Percentiles rank a stretch among this genome's conserved stretches.
These are phyloP conservation scores for Oxytorus armatus DNA, from an alignment of 2,888 invertebrate species.

Conservation along the genomic window DNA sequence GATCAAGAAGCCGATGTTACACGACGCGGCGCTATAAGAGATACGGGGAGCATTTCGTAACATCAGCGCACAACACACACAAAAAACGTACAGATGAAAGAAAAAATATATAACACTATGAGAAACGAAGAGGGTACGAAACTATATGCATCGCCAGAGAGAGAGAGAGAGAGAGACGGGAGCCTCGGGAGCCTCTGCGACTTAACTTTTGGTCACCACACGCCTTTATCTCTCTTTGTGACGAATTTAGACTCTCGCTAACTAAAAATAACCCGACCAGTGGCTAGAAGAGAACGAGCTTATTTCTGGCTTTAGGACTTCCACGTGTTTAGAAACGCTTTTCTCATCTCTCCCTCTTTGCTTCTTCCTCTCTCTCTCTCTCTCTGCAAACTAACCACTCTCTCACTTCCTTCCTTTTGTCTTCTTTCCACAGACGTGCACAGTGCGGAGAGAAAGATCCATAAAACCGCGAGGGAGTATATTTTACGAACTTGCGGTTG, in stretches of 20 bases:
- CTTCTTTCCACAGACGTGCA: not conserved
- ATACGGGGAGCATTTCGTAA: constrained; percentile 51
- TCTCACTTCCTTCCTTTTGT: not conserved
- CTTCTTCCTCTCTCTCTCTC: constrained; percentile 11
- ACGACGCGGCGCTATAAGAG: constrained; percentile 37
- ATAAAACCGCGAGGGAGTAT: not conserved
- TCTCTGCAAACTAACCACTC: not conserved
- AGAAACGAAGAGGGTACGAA: constrained; percentile 7
- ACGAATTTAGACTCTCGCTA: constrained; percentile 75
- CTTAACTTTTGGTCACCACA: constrained; percentile 40
- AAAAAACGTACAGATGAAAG: not conserved
- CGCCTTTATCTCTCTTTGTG: constrained; percentile 79
- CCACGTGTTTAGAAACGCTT: constrained; percentile 77
- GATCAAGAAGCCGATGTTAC: constrained; percentile 34
- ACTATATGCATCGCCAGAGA: constrained; percentile 3
- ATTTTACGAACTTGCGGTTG: not conserved
- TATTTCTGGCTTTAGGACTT: constrained; percentile 76
- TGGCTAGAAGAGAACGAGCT: constrained; percentile 75
- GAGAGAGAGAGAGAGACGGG: not conserved
- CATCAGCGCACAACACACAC: not conserved
- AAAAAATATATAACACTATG: constrained; percentile 15
- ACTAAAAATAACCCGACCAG: constrained; percentile 78
- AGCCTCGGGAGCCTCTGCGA: constrained; percentile 29
- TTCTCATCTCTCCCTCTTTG: constrained; percentile 27
- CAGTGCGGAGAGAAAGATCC: not conserved